Percentiles rank a stretch among this genome's conserved stretches.
Evolutionary conservation across 2,888 invertebrate species (phyloP).

Genomic region (Lathronympha strigana): DNA sequence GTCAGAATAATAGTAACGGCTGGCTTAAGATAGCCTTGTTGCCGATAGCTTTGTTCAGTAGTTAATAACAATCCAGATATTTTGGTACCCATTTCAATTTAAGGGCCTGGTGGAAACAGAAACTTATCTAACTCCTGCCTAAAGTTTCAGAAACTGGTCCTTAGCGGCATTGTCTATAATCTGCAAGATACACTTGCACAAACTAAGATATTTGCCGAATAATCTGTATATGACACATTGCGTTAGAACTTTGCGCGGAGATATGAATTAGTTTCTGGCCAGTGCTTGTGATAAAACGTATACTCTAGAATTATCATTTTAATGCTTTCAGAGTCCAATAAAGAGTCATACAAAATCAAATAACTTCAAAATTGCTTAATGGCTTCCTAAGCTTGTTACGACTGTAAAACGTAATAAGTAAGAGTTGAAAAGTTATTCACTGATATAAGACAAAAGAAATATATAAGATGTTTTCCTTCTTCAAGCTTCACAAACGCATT

Average conservation of each 20-base stretch:
- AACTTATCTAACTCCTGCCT: slow-evolving; percentile 72
- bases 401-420: too few relatives aligned
- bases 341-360: too few relatives aligned
- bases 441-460: too few relatives aligned
- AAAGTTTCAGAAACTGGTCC: slow-evolving; percentile 76
- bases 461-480: too few relatives aligned
- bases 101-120: slow-evolving; percentile 72
- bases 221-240: slow-evolving; percentile 39
- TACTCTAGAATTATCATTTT: not conserved
- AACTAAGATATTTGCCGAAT: slow-evolving; percentile 57
- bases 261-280: slow-evolving; percentile 10
- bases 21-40: slow-evolving; percentile 47
- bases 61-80: slow-evolving; percentile 73
- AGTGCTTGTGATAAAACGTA: not conserved
- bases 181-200: slow-evolving; percentile 70
- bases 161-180: slow-evolving; percentile 76
- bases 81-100: slow-evolving; percentile 79
- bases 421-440: too few relatives aligned
- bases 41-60: slow-evolving; percentile 61
- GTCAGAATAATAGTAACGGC: slow-evolving; percentile 3
- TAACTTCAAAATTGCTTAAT: too few relatives aligned
- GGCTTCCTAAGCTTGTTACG: too few relatives aligned
- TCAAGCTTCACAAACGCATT: too few relatives aligned
- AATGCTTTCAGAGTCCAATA: too few relatives aligned
- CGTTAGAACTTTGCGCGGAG: slow-evolving; percentile 28